Evolutionary conservation across 2,888 invertebrate genomes (phyloP), one percentile per base, ranked within the genome.

Genomic region (Phymatocera aterrima): DNA sequence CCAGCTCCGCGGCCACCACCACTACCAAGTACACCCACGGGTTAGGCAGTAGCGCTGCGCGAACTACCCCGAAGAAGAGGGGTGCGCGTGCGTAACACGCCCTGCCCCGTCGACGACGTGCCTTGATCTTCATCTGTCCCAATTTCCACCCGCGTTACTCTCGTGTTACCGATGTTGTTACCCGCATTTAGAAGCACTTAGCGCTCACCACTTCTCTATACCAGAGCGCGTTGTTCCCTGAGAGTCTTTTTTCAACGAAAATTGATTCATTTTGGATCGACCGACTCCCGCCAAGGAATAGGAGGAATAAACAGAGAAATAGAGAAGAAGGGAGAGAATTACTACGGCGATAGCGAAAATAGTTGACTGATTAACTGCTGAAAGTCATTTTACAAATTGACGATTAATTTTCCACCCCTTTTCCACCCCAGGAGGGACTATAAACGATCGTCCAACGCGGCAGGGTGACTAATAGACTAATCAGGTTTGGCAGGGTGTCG

Each of bases 121-220:
- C 79, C 75, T 40, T 54, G 77, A 77, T 79, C 79, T 79, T 80
- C 81, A 79, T 80, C 78, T 60, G 80, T 78, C 75, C 81, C 79
- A 82, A 80, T 82, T 82, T 81, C 78, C 64, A 72, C 60, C 77
- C 65, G 70, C 75, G 75, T 75, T 54, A 75, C 75, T 75, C 75
- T 75, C 54, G 75, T 75, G 57, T 75, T 75, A 75, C 75, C 75
- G 75, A 75, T 75, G 75, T 75, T 80, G 78, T 79, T 79, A 81
- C 79, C 79, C 77, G 78, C 80, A 78, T 82, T 81, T 79, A 51
- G 78, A 51, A 79, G 74, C 75, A 61, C 77, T 79, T 77, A 61
- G 54, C 72, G 75, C 43, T 40, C 24, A 43, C 75, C 75, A 75
- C 57, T 75, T 75, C 34, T 60, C 57, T 8, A n/a, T n/a, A 28